A percentile compares a stretch with the other conserved stretches of the same genome.
phyloP scores from a whole-genome alignment of 2,888 invertebrate genomes.

The Caenorhabditis drosophilae region DNA sequence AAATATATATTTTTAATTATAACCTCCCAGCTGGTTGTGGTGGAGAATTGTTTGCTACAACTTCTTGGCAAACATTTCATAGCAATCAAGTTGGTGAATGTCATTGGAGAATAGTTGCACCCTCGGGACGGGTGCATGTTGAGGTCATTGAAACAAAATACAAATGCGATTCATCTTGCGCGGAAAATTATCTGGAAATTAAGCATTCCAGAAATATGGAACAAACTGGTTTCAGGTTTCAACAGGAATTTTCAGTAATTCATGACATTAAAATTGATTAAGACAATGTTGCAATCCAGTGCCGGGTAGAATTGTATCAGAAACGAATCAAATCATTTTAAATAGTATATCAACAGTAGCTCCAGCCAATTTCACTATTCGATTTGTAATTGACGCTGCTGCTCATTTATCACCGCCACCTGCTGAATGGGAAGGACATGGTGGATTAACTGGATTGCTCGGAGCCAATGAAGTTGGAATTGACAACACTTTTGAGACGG shows the following conservation, averaged over 20 bases:
- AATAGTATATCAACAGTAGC: constrained; percentile 33
- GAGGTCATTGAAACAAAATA: constrained; percentile 52
- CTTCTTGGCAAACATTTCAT: constrained; percentile 42
- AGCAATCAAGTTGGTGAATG: constrained; percentile 44
- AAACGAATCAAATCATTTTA: constrained; percentile 42
- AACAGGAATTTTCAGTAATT: no score
- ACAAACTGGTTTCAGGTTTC: constrained; percentile 53
- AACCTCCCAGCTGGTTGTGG: constrained; percentile 53
- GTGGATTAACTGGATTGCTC: constrained; percentile 48
- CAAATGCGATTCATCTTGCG: constrained; percentile 53
- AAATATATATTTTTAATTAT: constrained; percentile 2
- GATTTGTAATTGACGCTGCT: constrained; percentile 41
- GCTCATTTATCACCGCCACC: constrained; percentile 38
- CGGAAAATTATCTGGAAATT: constrained; percentile 54
- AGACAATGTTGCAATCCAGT: constrained; percentile 58
- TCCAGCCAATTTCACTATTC: constrained; percentile 53
- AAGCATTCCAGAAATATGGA: constrained; percentile 46
- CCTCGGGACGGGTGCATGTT: constrained; percentile 41
- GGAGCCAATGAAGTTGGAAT: constrained; percentile 53
- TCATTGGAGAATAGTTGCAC: constrained; percentile 48
- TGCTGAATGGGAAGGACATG: constrained; percentile 54
- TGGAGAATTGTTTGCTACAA: constrained; percentile 45
- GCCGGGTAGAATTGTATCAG: constrained; percentile 48
- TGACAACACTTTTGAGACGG: constrained; percentile 56
- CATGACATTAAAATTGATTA: no score